phyloP scores from a whole-genome alignment of 2,113 vertebrate genomes.

The Thryonomys swinderianus region DNA sequence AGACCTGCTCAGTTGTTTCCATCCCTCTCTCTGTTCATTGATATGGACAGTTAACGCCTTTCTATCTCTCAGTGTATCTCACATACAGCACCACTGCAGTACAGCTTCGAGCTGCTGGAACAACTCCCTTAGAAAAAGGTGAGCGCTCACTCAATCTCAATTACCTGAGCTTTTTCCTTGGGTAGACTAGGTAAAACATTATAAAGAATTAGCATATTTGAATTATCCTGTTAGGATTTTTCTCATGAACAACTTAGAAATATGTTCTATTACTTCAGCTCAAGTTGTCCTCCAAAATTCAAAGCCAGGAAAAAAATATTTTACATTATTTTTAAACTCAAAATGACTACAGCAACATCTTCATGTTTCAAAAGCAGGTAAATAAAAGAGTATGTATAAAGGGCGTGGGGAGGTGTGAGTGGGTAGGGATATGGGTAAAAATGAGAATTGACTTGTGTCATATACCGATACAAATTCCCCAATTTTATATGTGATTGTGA shows the following conservation, averaged over 20 bases:
- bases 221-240: constrained; percentile 29
- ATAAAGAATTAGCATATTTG: constrained; percentile 3
- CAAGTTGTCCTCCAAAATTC: constrained; percentile 1
- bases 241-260: constrained; percentile 35
- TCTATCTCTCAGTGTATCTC: background rate
- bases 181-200: background rate
- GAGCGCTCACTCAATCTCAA: background rate
- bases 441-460: too few species aligned
- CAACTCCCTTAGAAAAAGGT: background rate
- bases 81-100: background rate
- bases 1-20: background rate
- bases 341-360: background rate
- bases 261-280: constrained; percentile 19
- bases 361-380: constrained; percentile 58
- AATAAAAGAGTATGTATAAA: too few species aligned
- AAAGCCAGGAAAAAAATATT: constrained; percentile 36
- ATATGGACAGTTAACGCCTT: constrained; percentile 9
- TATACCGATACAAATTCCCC: too few species aligned
- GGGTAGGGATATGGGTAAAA: too few species aligned
- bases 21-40: background rate
- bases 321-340: constrained; percentile 41
- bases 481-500: too few species aligned
- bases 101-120: constrained; percentile 9
- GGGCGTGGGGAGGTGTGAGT: too few species aligned
- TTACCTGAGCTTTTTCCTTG: background rate